Evolutionary conservation across 1,140 invertebrate genomes (phyloP).

Genomic region (Trialeurodes vaporariorum): DNA sequence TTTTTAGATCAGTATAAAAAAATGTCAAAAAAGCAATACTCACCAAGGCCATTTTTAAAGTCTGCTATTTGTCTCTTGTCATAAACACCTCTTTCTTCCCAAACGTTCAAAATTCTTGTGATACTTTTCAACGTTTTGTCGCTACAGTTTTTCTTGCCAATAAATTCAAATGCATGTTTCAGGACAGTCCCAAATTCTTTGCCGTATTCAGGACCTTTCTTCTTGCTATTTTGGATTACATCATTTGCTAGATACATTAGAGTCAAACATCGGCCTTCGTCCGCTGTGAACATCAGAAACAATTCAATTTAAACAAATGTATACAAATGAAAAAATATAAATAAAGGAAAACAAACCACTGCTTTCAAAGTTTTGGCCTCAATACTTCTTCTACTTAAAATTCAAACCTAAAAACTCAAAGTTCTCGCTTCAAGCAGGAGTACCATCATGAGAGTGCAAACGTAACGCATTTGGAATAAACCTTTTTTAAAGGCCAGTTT

Average conservation of each 20-base stretch:
- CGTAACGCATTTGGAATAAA: no score
- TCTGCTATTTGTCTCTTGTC: constrained; percentile 61
- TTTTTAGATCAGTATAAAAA: neutral
- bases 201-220: constrained; percentile 92
- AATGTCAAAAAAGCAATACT: constrained; percentile 8
- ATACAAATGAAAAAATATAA: no score
- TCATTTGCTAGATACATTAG: constrained; percentile 98
- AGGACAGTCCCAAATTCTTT: constrained; percentile 68
- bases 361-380: no score
- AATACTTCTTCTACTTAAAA: no score
- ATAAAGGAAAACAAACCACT: no score
- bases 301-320: no score
- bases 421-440: no score
- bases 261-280: constrained; percentile 75
- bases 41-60: constrained; percentile 47
- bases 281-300: constrained; percentile 56
- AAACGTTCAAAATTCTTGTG: constrained; percentile 72
- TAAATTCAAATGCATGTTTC: constrained; percentile 67
- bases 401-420: no score
- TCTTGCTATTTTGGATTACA: constrained; percentile 96
- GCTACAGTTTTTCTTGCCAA: constrained; percentile 53
- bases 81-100: constrained; percentile 86
- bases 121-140: constrained; percentile 66
- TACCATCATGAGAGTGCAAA: no score
- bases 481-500: no score